A percentile compares a stretch with the other conserved stretches of the same genome.
These are phyloP conservation scores for Epinephelus awoara DNA, from an alignment of 2,797 vertebrate genomes.

Conservation along the genomic window DNA sequence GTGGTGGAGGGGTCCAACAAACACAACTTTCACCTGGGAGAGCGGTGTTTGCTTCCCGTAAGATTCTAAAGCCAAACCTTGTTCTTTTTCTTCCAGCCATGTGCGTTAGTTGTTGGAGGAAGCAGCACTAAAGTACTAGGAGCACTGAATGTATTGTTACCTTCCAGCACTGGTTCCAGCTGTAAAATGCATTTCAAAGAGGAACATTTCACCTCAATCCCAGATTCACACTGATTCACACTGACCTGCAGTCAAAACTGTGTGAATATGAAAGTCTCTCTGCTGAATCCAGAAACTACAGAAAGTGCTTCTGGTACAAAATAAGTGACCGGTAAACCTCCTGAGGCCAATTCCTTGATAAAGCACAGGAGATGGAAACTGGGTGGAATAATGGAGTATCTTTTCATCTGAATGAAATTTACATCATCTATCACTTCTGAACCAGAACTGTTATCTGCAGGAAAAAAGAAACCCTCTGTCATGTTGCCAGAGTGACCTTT, in stretches of 20 bases:
- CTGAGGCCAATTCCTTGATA: conserved; percentile 48
- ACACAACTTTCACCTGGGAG: no score
- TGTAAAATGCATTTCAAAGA: conserved; percentile 23
- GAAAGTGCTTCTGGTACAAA: conserved; percentile 20
- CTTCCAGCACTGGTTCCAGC: not conserved
- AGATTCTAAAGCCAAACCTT: no score
- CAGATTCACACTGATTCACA: conserved; percentile 3
- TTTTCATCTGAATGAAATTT: conserved; percentile 63
- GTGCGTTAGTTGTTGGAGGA: no score
- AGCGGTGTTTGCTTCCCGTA: no score
- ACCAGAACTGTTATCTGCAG: conserved; percentile 50
- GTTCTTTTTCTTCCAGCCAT: no score
- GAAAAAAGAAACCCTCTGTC: conserved; percentile 34
- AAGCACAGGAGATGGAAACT: conserved; percentile 39
- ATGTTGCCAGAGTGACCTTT: conserved; percentile 63
- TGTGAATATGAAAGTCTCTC: conserved; percentile 24
- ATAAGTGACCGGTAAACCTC: conserved; percentile 20
- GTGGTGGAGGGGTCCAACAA: no score
- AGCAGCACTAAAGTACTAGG: not conserved
- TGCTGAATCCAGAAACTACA: conserved; percentile 36
- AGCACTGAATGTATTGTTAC: no score
- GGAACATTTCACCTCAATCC: conserved; percentile 6
- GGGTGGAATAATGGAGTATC: conserved; percentile 55
- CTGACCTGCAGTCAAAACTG: conserved; percentile 23
- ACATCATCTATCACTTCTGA: conserved; percentile 64